Conservation (phyloP, 2,113 vertebrate species). For the Lepus timidus region DNA sequence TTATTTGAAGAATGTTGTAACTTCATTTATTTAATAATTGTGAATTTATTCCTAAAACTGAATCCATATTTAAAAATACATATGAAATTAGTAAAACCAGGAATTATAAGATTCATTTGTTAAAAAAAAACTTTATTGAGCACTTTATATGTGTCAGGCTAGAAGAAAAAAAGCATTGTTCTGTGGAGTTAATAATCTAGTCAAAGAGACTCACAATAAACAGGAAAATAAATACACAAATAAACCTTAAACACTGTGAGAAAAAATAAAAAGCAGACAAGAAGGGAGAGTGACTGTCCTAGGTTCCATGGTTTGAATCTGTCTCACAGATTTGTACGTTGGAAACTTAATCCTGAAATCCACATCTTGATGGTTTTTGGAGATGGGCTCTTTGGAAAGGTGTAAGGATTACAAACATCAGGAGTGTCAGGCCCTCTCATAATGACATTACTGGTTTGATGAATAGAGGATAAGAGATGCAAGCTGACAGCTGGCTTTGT, state of each 20-base stretch:
- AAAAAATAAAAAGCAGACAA: not conserved
- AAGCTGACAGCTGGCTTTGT: no score
- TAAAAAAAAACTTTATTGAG: constrained; percentile 15
- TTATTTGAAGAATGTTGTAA: not conserved
- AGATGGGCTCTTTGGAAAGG: no score
- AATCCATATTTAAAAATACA: not conserved
- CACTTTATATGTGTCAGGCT: not conserved
- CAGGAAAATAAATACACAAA: not conserved
- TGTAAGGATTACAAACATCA: no score
- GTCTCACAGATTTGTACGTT: no score
- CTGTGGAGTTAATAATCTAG: not conserved
- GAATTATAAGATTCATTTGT: not conserved
- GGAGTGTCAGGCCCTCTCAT: no score
- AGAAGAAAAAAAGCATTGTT: not conserved
- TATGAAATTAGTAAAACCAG: constrained; percentile 8
- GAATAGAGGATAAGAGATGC: no score
- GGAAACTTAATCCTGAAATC: no score
- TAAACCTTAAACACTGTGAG: not conserved
- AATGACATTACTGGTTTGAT: no score
- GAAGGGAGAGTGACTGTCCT: no score
- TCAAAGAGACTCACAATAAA: not conserved
- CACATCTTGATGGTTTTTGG: no score
- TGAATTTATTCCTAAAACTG: not conserved
- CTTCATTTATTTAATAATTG: constrained; percentile 5
- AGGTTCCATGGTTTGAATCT: no score